These are phyloP conservation scores for Glareola pratincola DNA, from an alignment of 2,113 vertebrate genomes.

Conservation along the genomic window DNA sequence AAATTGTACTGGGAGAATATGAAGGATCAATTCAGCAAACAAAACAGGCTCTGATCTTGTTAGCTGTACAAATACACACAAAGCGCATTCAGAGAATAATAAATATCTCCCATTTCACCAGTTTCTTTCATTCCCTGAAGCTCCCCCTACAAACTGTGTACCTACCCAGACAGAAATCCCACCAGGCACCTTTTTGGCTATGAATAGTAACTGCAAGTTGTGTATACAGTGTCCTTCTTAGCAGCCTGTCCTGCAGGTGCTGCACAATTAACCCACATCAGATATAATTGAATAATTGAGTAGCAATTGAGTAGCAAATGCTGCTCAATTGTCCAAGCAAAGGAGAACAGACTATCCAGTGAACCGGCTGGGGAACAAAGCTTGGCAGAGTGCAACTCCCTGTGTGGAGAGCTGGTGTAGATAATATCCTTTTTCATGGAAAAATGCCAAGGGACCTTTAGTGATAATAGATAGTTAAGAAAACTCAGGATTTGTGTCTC, in stretches of 20 bases:
- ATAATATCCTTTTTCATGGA: neutral
- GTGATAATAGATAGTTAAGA: neutral
- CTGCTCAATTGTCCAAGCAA: constrained; percentile 20
- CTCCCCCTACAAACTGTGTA: neutral
- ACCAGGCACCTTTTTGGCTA: neutral
- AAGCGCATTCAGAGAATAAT: neutral
- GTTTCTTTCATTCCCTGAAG: neutral
- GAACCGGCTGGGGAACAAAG: neutral
- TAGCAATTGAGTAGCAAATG: neutral
- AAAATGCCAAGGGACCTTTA: neutral
- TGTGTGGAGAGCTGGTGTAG: neutral
- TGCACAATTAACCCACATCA: constrained; percentile 12
- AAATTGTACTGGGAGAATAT: neutral
- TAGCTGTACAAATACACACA: constrained; percentile 16
- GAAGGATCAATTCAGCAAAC: constrained; percentile 22
- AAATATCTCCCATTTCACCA: neutral
- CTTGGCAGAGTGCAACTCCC: neutral
- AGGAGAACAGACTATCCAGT: neutral
- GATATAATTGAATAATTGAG: constrained; percentile 7
- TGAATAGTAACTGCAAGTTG: neutral
- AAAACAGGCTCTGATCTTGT: constrained; percentile 33
- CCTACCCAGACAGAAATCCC: neutral
- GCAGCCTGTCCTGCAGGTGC: neutral
- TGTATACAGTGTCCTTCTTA: neutral
- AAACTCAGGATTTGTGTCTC: neutral